Evolutionary conservation across 1,140 invertebrate genomes (phyloP).

Genomic region (Anastatus disparis): DNA sequence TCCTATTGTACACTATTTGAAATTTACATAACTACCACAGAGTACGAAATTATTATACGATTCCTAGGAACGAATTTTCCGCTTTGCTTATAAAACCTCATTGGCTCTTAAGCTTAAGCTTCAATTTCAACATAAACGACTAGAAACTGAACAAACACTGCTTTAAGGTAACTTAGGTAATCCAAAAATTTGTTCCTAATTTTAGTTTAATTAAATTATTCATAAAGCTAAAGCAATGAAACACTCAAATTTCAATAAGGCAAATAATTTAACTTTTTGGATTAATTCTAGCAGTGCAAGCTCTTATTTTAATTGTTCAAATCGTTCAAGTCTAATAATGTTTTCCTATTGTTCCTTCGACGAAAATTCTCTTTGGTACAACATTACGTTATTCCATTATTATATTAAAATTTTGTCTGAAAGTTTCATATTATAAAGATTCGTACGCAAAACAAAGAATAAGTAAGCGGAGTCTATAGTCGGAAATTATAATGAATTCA

Average conservation of each 20-base stretch:
- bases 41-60: conserved; percentile 3
- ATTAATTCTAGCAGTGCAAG: neutral
- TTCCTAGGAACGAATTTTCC: conserved; percentile 18
- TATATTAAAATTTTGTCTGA: neutral
- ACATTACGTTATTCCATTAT: neutral
- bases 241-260: neutral
- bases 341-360: neutral
- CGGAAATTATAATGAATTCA: neutral
- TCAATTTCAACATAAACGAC: conserved; percentile 6
- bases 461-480: neutral
- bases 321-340: conserved; percentile 1
- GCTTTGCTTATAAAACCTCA: neutral
- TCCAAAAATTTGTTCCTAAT: neutral
- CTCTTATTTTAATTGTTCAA: neutral
- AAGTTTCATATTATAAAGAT: neutral
- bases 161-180: conserved; percentile 6
- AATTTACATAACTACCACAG: conserved; percentile 1
- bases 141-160: conserved; percentile 8
- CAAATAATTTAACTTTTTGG: neutral
- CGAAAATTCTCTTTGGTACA: conserved; percentile 32
- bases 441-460: neutral
- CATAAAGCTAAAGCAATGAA: neutral
- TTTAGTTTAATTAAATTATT: neutral
- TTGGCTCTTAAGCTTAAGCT: conserved; percentile 4
- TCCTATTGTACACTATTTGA: neutral